Conservation (phyloP, 2,888 invertebrate genomes). For the Spodoptera littoralis region DNA sequence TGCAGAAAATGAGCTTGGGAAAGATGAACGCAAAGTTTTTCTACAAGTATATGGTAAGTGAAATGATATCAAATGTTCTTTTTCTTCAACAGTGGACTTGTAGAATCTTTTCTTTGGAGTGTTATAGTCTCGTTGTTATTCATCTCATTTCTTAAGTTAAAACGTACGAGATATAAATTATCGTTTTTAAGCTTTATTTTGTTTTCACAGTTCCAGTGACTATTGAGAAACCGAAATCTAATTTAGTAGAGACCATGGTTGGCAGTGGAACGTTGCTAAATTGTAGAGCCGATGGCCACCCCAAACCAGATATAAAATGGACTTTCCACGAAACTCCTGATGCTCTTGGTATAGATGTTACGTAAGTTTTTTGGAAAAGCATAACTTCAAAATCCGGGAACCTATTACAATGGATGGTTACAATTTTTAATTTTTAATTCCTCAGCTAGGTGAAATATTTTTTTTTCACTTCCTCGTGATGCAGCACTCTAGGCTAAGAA, state of each 20-base stretch:
- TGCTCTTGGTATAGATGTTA: slow-evolving; percentile 27
- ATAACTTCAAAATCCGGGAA: too few relatives aligned
- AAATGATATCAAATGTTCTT: slow-evolving; percentile 10
- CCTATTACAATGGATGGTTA: too few relatives aligned
- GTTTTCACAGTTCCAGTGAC: slow-evolving; percentile 35
- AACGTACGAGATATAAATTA: neutral
- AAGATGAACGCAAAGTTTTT: too few relatives aligned
- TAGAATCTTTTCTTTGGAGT: too few relatives aligned
- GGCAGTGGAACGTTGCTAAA: slow-evolving; percentile 53
- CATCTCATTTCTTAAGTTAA: too few relatives aligned
- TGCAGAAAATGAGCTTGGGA: too few relatives aligned
- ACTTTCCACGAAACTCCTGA: slow-evolving; percentile 43
- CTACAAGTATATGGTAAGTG: too few relatives aligned
- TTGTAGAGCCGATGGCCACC: slow-evolving; percentile 67
- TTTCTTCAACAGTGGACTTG: slow-evolving; percentile 8
- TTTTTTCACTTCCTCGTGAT: too few relatives aligned
- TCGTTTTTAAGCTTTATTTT: neutral
- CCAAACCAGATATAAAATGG: slow-evolving; percentile 67
- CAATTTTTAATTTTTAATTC: too few relatives aligned
- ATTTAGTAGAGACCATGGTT: slow-evolving; percentile 42
- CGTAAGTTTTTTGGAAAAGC: slow-evolving; percentile 53
- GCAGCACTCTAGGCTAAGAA: too few relatives aligned
- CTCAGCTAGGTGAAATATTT: too few relatives aligned
- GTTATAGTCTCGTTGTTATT: too few relatives aligned
- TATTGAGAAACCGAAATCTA: slow-evolving; percentile 52